These are phyloP conservation scores for Temnothorax curvispinosus DNA, from an alignment of 1,140 invertebrate species.

Conservation along the genomic window DNA sequence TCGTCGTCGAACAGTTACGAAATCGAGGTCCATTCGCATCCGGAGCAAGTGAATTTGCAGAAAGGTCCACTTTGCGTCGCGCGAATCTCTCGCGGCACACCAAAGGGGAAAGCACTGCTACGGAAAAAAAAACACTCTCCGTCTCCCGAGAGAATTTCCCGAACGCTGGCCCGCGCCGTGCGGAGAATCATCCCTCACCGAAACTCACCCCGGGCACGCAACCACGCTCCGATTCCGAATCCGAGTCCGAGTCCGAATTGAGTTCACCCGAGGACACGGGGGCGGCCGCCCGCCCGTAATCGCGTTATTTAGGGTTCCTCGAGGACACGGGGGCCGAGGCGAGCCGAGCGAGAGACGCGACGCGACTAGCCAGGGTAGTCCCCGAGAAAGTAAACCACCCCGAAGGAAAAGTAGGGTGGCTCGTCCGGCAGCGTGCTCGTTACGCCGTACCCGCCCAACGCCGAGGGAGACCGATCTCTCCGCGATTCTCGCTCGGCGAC, in stretches of 20 bases:
- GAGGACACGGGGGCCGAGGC: not conserved
- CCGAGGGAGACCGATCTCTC: constrained; percentile 2
- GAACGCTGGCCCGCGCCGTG: not conserved
- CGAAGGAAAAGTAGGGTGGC: constrained; percentile 54
- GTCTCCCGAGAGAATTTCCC: not conserved
- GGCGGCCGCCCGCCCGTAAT: constrained; percentile 1
- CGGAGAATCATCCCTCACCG: not conserved
- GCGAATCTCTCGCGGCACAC: constrained; percentile 11
- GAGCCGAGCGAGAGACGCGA: constrained; percentile 40
- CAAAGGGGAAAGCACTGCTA: constrained; percentile 28
- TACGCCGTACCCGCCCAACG: constrained; percentile 49
- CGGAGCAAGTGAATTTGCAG: not conserved
- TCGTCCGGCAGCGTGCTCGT: constrained; percentile 45
- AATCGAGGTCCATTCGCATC: not conserved
- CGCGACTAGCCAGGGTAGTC: constrained; percentile 32
- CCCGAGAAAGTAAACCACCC: constrained; percentile 56
- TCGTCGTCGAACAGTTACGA: too few relatives aligned
- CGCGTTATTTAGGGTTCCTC: constrained; percentile 19
- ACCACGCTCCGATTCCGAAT: constrained; percentile 3
- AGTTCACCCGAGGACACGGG: not conserved
- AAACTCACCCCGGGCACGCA: not conserved
- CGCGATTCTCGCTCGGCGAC: not conserved
- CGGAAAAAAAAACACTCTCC: constrained; percentile 10
- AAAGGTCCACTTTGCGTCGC: constrained; percentile 9
- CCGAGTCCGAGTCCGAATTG: constrained; percentile 7